Evolutionary conservation across 64 coral and sea anemone genomes (phyloP).

Genomic region (Hydrozoanthus tunicans): DNA sequence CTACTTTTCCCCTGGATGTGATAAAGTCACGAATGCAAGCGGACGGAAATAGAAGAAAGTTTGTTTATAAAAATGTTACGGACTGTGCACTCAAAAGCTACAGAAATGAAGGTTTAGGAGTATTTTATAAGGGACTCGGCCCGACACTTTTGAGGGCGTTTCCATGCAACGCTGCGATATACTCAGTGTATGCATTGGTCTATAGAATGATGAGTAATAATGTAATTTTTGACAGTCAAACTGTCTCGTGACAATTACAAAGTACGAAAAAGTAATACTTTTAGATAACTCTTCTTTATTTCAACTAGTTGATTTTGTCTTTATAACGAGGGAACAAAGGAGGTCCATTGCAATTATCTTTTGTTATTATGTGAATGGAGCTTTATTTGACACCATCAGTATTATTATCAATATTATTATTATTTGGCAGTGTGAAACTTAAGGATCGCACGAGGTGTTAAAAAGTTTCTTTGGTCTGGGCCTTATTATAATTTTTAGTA

Average conservation of each 20-base stretch:
- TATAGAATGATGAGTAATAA: constrained; percentile 19
- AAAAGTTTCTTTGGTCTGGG: too few species aligned
- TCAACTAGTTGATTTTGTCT: too few species aligned
- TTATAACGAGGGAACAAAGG: too few species aligned
- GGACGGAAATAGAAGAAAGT: constrained; percentile 64
- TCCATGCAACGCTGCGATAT: constrained; percentile 66
- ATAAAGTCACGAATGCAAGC: constrained; percentile 77
- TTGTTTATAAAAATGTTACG: constrained; percentile 40
- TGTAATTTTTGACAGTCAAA: constrained; percentile 1
- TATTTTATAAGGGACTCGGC: constrained; percentile 64
- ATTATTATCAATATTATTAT: too few species aligned
- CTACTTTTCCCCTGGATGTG: constrained; percentile 71
- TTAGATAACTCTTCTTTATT: neutral
- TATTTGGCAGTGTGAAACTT: too few species aligned
- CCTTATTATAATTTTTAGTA: too few species aligned
- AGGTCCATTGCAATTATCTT: too few species aligned
- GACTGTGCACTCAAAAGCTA: constrained; percentile 76
- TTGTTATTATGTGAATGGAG: too few species aligned
- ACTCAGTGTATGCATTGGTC: constrained; percentile 57
- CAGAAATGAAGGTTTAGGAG: constrained; percentile 48
- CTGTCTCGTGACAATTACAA: neutral
- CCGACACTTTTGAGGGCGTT: constrained; percentile 73
- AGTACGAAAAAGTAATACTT: neutral
- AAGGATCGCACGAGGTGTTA: too few species aligned
- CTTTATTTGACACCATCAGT: too few species aligned